Percentiles rank a stretch among this genome's conserved stretches.
phyloP scores from a whole-genome alignment of 2,888 invertebrate genomes.

The Panzeria rudis region DNA sequence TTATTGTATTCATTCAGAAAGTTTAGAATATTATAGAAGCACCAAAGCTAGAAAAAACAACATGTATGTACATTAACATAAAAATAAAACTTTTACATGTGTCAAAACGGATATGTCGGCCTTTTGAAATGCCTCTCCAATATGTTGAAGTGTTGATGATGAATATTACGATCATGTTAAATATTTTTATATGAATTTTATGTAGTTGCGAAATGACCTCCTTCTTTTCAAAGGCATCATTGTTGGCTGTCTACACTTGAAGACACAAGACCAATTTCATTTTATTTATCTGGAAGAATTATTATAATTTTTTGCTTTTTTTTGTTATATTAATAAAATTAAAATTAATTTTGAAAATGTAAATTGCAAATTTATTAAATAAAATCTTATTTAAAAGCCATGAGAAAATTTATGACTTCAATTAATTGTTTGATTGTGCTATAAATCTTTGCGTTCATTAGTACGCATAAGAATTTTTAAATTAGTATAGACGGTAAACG shows the following conservation, averaged over 20 bases:
- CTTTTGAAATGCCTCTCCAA: conserved; percentile 69
- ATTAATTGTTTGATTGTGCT: too few relatives aligned
- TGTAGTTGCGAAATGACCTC: conserved; percentile 39
- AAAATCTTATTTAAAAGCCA: conserved; percentile 11
- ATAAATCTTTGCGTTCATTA: too few relatives aligned
- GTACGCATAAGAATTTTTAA: too few relatives aligned
- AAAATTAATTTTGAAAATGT: conserved; percentile 5
- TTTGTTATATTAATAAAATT: background rate
- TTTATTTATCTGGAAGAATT: conserved; percentile 20
- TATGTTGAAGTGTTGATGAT: conserved; percentile 58
- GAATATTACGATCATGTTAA: conserved; percentile 54
- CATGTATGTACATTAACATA: background rate
- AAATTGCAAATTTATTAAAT: conserved; percentile 24
- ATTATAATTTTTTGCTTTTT: background rate
- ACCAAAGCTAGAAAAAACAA: conserved; percentile 15
- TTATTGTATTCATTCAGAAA: conserved; percentile 24
- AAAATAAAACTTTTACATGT: conserved; percentile 64
- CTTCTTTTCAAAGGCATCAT: conserved; percentile 29
- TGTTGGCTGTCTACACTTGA: conserved; percentile 20
- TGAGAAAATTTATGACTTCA: conserved; percentile 10
- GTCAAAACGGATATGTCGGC: conserved; percentile 73
- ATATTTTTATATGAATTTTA: conserved; percentile 30
- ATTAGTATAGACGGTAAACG: too few relatives aligned
- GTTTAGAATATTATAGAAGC: conserved; percentile 40
- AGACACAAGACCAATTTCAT: background rate